phyloP scores from a whole-genome alignment of 2,797 vertebrate genomes.

The Glossophaga mutica region DNA sequence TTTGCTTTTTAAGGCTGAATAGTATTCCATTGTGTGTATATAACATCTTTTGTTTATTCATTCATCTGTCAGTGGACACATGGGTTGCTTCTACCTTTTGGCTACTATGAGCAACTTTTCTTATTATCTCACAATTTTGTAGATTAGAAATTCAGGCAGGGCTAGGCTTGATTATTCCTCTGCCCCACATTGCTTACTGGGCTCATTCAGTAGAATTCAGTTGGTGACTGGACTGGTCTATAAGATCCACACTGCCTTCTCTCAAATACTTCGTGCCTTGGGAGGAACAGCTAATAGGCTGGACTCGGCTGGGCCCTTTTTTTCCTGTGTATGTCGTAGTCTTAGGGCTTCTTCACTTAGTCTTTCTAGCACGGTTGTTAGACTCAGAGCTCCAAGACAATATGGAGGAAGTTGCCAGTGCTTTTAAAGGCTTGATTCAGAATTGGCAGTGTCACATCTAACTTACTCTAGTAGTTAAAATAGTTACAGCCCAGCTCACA shows the following conservation, averaged over 20 bases:
- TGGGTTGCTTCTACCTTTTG: not conserved
- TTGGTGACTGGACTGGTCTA: not conserved
- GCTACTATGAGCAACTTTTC: not conserved
- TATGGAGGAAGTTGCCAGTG: not conserved
- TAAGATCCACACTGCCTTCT: not conserved
- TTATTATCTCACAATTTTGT: not conserved
- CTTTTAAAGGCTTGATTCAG: not conserved
- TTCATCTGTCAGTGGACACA: not conserved
- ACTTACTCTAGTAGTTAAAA: not conserved
- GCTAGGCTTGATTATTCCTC: not conserved
- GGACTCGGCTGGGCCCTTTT: not conserved
- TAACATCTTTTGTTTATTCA: slow-evolving; percentile 18
- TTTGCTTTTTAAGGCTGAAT: not conserved
- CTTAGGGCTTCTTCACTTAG: not conserved
- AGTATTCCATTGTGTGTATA: not conserved
- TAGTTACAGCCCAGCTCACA: not conserved
- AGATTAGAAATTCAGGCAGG: not conserved
- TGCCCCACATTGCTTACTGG: not conserved
- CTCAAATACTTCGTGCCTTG: not conserved
- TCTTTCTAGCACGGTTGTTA: not conserved
- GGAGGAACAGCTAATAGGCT: not conserved
- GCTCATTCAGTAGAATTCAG: not conserved
- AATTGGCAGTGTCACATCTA: not conserved
- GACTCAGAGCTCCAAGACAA: not conserved
- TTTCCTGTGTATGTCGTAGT: not conserved